Evolutionary conservation across 2,888 invertebrate genomes (phyloP).

Genomic region (Lingula anatina): DNA sequence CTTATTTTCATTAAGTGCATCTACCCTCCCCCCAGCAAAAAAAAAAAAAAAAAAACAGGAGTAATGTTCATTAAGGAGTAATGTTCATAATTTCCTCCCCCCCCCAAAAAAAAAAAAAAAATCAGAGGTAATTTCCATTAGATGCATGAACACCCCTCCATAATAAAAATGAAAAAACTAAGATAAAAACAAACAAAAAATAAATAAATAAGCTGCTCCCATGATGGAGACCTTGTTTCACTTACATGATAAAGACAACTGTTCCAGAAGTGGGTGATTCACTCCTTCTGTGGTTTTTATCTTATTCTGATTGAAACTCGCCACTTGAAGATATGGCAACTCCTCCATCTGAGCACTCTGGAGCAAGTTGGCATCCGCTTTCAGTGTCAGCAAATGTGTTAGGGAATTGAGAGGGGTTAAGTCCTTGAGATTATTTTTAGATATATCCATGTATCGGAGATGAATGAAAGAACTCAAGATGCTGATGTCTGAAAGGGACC

Average conservation of each 20-base stretch:
- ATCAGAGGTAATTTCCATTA: no score
- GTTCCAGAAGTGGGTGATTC: slow-evolving; percentile 48
- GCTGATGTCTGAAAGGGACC: slow-evolving; percentile 45
- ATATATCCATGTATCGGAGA: slow-evolving; percentile 49
- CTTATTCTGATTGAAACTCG: slow-evolving; percentile 47
- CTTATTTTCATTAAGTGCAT: no score
- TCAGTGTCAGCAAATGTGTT: slow-evolving; percentile 46
- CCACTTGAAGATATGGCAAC: slow-evolving; percentile 47
- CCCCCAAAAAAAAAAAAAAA: no score
- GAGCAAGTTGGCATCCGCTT: slow-evolving; percentile 45
- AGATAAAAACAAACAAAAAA: no score
- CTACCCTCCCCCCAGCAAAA: no score
- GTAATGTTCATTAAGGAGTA: no score
- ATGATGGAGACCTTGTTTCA: slow-evolving; percentile 5
- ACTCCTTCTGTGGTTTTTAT: slow-evolving; percentile 44
- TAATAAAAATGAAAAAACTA: no score
- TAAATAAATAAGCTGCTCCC: no score
- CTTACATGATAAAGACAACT: slow-evolving; percentile 49
- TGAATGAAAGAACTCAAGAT: slow-evolving; percentile 47
- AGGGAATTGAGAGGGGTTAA: slow-evolving; percentile 43
- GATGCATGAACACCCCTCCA: no score
- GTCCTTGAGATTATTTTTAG: slow-evolving; percentile 47
- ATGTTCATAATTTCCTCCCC: no score
- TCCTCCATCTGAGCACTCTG: slow-evolving; percentile 39
- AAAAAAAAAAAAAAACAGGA: no score